A percentile compares a stretch with the other conserved stretches of the same genome.
Conservation (phyloP, 2,797 vertebrate genomes). For the Periophthalmus magnuspinnatus region DNA sequence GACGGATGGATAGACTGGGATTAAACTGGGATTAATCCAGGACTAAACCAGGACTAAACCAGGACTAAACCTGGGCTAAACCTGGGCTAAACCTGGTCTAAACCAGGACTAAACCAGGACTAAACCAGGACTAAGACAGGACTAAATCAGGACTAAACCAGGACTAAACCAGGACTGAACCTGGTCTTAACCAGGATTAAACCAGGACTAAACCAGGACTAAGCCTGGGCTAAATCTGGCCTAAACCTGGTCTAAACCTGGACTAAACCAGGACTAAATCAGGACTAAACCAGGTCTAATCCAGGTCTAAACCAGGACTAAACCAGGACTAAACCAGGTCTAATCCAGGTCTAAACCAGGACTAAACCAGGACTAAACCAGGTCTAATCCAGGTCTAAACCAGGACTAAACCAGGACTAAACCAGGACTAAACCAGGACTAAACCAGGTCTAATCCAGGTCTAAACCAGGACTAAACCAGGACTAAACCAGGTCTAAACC, state of each 20-base stretch:
- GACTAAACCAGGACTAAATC: constrained; percentile 33
- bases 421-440: too few relatives aligned
- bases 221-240: not conserved
- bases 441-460: too few relatives aligned
- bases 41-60: too few relatives aligned
- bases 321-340: not conserved
- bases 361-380: constrained; percentile 10
- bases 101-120: not conserved
- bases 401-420: not conserved
- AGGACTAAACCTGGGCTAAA: not conserved
- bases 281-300: not conserved
- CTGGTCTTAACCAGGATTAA: not conserved
- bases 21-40: not conserved
- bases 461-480: too few relatives aligned
- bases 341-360: not conserved
- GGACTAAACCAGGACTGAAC: not conserved
- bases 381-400: constrained; percentile 26
- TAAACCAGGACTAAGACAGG: not conserved
- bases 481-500: too few relatives aligned
- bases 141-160: not conserved
- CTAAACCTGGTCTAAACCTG: not conserved
- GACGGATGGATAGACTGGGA: too few relatives aligned
- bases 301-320: not conserved
- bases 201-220: not conserved
- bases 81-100: too few relatives aligned